Conservation (phyloP, 2,888 invertebrate species). For the Andricus curvator region DNA sequence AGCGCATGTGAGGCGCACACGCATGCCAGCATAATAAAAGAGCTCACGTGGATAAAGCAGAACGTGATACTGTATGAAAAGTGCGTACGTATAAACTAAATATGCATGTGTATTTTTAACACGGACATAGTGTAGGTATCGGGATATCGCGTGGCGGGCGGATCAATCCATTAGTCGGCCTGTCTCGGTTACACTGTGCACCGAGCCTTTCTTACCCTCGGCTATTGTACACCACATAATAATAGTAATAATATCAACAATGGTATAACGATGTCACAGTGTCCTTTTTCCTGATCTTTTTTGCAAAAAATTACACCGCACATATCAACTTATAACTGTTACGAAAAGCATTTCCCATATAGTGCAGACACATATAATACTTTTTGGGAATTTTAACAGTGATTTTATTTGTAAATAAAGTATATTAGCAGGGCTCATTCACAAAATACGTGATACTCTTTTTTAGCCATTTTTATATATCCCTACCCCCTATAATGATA, state of each 20-base stretch:
- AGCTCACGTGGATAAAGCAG: neutral
- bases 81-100: slow-evolving; percentile 42
- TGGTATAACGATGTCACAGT: slow-evolving; percentile 40
- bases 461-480: too few relatives aligned
- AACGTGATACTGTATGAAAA: slow-evolving; percentile 48
- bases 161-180: slow-evolving; percentile 71
- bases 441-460: too few relatives aligned
- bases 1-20: neutral
- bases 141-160: slow-evolving; percentile 65
- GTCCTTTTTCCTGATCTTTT: slow-evolving; percentile 4
- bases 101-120: slow-evolving; percentile 45
- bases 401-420: too few relatives aligned
- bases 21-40: neutral
- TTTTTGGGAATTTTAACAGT: too few relatives aligned
- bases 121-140: slow-evolving; percentile 65
- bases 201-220: slow-evolving; percentile 58
- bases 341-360: neutral
- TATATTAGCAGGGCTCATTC: too few relatives aligned
- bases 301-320: slow-evolving; percentile 25
- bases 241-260: slow-evolving; percentile 55
- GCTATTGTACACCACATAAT: slow-evolving; percentile 55
- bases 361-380: too few relatives aligned
- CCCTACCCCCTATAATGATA: too few relatives aligned
- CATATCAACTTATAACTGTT: slow-evolving; percentile 1
- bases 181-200: slow-evolving; percentile 66